Evolutionary conservation across 2,888 invertebrate genomes (phyloP).

Genomic region (Lasioglossum pauxillum): DNA sequence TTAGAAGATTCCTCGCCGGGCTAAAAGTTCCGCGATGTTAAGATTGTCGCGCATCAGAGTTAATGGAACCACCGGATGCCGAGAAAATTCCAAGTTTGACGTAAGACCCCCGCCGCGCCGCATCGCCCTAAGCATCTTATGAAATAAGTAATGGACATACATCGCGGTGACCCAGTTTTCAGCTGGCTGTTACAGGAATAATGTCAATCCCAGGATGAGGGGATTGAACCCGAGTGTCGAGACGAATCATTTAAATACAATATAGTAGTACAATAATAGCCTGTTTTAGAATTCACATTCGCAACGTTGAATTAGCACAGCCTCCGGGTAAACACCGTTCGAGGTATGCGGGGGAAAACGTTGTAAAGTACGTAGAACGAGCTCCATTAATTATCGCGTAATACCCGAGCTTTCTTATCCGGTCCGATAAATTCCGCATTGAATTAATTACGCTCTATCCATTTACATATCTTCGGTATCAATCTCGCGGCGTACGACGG

Average conservation of each 20-base stretch:
- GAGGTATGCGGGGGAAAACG: background rate
- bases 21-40: conserved; percentile 36
- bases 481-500: background rate
- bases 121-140: conserved; percentile 47
- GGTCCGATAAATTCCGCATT: background rate
- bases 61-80: conserved; percentile 38
- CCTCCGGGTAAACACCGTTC: background rate
- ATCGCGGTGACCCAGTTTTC: conserved; percentile 46
- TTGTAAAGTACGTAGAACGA: background rate
- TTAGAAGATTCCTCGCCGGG: conserved; percentile 25
- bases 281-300: background rate
- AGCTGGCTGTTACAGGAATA: background rate
- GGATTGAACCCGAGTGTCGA: conserved; percentile 11
- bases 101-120: conserved; percentile 21
- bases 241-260: background rate
- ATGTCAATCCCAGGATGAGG: conserved; percentile 27
- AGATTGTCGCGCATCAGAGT: conserved; percentile 47
- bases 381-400: background rate
- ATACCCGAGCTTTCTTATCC: background rate
- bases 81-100: conserved; percentile 46
- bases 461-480: conserved; percentile 15
- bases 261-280: too few relatives aligned
- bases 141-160: conserved; percentile 53
- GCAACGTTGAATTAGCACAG: background rate
- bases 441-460: conserved; percentile 2